Base-by-base conservation (phyloP, 2,888 invertebrate species). In the Fabriciana adippe region DNA sequence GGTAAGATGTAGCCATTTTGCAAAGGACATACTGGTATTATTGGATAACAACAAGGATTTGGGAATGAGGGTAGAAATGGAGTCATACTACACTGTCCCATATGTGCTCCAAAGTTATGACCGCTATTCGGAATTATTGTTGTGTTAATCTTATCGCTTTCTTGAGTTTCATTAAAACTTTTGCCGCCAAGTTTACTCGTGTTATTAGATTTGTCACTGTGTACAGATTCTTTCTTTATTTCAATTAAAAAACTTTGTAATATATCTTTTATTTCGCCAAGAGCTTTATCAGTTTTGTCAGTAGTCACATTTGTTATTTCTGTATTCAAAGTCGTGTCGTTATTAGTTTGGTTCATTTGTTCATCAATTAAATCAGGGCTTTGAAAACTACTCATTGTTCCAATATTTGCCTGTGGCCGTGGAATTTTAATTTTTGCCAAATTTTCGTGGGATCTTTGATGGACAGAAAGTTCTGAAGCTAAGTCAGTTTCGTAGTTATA, bases 231-330 rank as follows among this genome's bases (percentile, higher is more conserved):
- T 74, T 86, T 90, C 71, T 90, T 92, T 68, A 92, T 87, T 79
- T 92, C 90, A 55, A 83, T 80, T 59, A 92, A 75, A 71, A 92
- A 92, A 64, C 69, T 86, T 78, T 90, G 89, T 14, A 92, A 78
- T 60, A 91, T 87, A 65, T 89, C 84, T 78, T 92, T 92, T 61
- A 92, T 91, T 86, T 92, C 92, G 68, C 77, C 80, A n/a, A 92
- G 75, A 2, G 90, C 84, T 78, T 85, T 87, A 66, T 90, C 90
- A 6, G 90, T 88, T 81, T 86, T 88, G 55, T 88, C 86, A 47
- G 68, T 73, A 50, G 78, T 77, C 41, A 73, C 70, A 50, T 82
- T 80, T 0, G 79, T 80, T 55, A 84, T 82, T 71, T 84, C 83
- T 8, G 81, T 82, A 66, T 85, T 85, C n/a, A 83, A 67, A 14